Evolutionary conservation across 2,888 invertebrate species (phyloP), one percentile per base, ranked within the genome.

Genomic region (Encarsia formosa): DNA sequence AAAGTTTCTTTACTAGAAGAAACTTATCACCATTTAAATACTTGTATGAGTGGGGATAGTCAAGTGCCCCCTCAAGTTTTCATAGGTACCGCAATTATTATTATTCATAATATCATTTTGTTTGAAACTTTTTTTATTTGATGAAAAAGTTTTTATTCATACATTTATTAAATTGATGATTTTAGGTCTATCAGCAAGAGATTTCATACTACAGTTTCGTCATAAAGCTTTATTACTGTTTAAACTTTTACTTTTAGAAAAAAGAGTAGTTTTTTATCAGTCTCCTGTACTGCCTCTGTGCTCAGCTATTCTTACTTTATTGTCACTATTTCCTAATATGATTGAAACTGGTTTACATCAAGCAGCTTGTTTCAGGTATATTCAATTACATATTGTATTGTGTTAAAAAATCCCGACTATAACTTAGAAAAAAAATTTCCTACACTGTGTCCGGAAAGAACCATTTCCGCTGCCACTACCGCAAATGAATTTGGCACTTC

Each of bases 181-280:
- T 80, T 44, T 72, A 91, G 93, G 91, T 61, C 77, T 94, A 60
- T 89, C 91, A 34, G 85, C 87, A 3, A 81, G 88, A 68, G 87
- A 89, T 67, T 79, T 93, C 63, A 81, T 94, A 45, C 79, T 88
- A 57, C 83, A 83, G 59, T 97, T 96, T 84, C 85, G 89, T 57
- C 96, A 97, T 71, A 95, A 96, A 78, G 87, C 91, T 31, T 76
- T 99, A 45, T 77, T 96, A 54, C 76, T 99, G 39, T 96, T 97
- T 71, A 99, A 99, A 76, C 77, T 98, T 49, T 76, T 98, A 49
- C 77, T 99, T 41, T 78, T 99, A 53, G 91, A 97, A 69, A 85
- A 88, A 63, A 83, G 89, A 71, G 87, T 97, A 35, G 82, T 99
- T 47, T 91, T 97, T 69, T 92, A 90, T 75, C 91, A 93, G 49